Conservation (phyloP, 2,113 vertebrate genomes). For the Pedetes capensis region DNA sequence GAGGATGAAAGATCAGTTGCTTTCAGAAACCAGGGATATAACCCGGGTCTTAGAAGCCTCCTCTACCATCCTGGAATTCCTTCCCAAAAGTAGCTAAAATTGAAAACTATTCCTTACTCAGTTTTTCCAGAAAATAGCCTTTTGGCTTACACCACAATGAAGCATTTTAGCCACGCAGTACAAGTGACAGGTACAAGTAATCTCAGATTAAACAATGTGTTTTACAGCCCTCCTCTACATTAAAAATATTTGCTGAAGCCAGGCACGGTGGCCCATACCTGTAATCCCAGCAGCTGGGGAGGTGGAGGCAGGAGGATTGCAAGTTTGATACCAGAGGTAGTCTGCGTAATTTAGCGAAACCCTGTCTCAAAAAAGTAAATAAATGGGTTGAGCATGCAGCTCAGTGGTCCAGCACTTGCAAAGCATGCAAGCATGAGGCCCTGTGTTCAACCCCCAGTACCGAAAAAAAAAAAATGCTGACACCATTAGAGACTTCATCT, state of each 20-base stretch:
- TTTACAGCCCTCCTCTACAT: neutral
- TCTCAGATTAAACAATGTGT: neutral
- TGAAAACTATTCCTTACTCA: neutral
- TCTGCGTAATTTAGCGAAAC: no score
- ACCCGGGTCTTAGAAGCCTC: neutral
- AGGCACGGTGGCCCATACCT: no score
- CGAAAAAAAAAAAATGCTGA: neutral
- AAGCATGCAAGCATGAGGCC: no score
- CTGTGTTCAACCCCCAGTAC: no score
- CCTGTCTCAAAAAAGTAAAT: no score
- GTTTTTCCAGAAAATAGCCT: neutral
- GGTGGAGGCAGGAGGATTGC: no score
- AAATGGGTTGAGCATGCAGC: no score
- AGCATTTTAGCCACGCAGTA: neutral
- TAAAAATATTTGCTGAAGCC: neutral
- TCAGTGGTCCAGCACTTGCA: no score
- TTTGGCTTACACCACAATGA: neutral
- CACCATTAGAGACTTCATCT: neutral
- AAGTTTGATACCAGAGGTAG: no score
- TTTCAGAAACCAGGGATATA: neutral
- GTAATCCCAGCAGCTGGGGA: no score
- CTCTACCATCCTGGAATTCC: neutral
- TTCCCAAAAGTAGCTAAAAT: neutral
- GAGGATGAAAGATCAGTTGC: neutral
- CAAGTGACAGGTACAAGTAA: neutral